phyloP scores from a whole-genome alignment of 2,797 vertebrate genomes.

The Squalus acanthias region DNA sequence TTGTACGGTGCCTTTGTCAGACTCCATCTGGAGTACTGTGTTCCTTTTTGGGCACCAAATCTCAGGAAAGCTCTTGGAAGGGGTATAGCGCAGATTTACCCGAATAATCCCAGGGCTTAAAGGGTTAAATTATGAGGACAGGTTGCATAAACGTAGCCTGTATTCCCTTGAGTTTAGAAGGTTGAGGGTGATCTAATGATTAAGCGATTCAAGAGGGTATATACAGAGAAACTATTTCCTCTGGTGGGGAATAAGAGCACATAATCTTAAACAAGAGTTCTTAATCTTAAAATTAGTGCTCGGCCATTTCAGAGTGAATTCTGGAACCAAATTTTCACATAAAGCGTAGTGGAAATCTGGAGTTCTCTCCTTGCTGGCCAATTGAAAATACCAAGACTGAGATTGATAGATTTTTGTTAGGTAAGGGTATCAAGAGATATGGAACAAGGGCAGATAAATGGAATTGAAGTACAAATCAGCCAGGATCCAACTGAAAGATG shows the following conservation, averaged over 20 bases:
- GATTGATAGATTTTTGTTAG: not conserved
- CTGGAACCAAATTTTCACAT: not conserved
- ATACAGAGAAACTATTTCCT: too few species aligned
- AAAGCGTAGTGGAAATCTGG: not conserved
- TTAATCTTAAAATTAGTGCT: not conserved
- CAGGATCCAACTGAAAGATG: not conserved
- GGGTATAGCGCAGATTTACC: too few species aligned
- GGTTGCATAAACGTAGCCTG: not conserved
- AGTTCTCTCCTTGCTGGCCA: not conserved
- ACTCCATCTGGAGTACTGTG: too few species aligned
- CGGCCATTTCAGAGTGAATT: not conserved
- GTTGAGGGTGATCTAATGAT: not conserved
- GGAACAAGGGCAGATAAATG: not conserved
- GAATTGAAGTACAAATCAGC: not conserved
- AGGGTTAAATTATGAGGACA: too few species aligned
- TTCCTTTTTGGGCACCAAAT: too few species aligned
- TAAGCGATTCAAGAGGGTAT: not conserved
- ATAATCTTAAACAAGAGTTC: not conserved
- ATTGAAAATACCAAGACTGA: not conserved
- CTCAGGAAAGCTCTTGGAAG: too few species aligned
- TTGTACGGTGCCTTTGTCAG: too few species aligned
- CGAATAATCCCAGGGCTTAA: too few species aligned
- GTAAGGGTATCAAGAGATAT: not conserved
- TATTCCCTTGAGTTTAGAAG: not conserved
- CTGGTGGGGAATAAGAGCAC: not conserved